Conservation (phyloP, 2,888 invertebrate species). For the Drosophila subquinaria region DNA sequence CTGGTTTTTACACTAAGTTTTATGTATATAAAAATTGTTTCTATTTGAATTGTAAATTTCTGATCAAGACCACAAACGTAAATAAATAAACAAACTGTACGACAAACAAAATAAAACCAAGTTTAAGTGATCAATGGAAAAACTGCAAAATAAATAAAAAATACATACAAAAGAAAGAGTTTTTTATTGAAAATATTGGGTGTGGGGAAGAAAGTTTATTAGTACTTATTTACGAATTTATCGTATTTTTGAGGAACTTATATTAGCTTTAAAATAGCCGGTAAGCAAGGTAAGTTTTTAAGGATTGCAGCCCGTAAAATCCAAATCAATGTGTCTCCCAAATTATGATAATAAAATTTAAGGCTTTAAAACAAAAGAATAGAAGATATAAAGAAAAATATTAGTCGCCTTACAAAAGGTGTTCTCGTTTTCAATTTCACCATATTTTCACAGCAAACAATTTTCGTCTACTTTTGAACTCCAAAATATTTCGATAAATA, state of each 20-base stretch:
- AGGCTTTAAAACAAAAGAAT: no score
- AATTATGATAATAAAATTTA: no score
- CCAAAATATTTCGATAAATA: no score
- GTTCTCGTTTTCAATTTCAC: no score
- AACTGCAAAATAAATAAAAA: conserved; percentile 65
- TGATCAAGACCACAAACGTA: conserved; percentile 37
- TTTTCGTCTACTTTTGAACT: no score
- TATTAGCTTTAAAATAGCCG: neutral
- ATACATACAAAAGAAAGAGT: conserved; percentile 42
- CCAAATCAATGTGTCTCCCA: no score
- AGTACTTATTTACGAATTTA: neutral
- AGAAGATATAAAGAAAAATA: no score
- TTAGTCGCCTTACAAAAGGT: no score
- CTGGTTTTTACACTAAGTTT: conserved; percentile 22
- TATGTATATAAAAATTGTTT: conserved; percentile 53
- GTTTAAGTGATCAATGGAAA: conserved; percentile 30
- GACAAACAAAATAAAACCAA: conserved; percentile 16
- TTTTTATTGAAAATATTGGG: neutral
- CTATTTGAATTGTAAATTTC: conserved; percentile 74
- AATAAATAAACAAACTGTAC: conserved; percentile 15
- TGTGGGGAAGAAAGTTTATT: neutral
- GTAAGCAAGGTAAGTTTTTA: neutral
- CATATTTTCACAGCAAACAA: no score
- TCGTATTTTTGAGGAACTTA: neutral
- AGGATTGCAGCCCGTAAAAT: neutral